phyloP scores from a whole-genome alignment of 1,140 invertebrate species.

The Drosophila gunungcola region DNA sequence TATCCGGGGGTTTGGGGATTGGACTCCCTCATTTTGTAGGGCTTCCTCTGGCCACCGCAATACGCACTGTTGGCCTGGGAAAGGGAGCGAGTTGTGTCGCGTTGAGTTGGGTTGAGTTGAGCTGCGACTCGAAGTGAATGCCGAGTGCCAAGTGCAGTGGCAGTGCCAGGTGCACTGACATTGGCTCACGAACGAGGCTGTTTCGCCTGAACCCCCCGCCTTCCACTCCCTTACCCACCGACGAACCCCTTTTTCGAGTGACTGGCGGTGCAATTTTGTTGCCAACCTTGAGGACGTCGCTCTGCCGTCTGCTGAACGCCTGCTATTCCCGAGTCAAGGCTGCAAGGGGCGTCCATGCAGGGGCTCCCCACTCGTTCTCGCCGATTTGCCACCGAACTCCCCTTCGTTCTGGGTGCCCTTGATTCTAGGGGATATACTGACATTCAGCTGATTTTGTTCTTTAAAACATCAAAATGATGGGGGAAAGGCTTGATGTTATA shows the following conservation, averaged over 20 bases:
- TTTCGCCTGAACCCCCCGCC: not conserved
- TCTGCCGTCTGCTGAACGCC: conserved; percentile 50
- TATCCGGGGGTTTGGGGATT: conserved; percentile 1
- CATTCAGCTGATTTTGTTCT: too few species aligned
- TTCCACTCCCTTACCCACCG: not conserved
- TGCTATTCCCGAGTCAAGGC: conserved; percentile 44
- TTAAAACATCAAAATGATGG: too few species aligned
- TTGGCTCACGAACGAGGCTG: conserved; percentile 54
- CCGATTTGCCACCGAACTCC: not conserved
- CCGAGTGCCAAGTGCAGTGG: conserved; percentile 64
- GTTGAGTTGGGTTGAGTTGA: conserved; percentile 1
- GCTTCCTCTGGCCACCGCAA: conserved; percentile 51
- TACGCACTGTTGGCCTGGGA: conserved; percentile 32
- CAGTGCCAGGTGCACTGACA: conserved; percentile 73
- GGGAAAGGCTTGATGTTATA: too few species aligned
- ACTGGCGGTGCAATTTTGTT: conserved; percentile 60
- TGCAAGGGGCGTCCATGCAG: conserved; percentile 48
- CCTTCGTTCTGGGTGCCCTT: not conserved
- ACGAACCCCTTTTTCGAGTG: conserved; percentile 13
- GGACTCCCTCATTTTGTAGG: conserved; percentile 30
- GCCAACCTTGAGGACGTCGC: conserved; percentile 60
- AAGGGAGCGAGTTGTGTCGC: conserved; percentile 24
- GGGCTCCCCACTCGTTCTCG: conserved; percentile 1
- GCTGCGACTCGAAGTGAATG: conserved; percentile 28
- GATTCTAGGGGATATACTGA: not conserved